These are phyloP conservation scores for Pantherophis guttatus DNA, from an alignment of 2,113 vertebrate genomes.

Conservation along the genomic window DNA sequence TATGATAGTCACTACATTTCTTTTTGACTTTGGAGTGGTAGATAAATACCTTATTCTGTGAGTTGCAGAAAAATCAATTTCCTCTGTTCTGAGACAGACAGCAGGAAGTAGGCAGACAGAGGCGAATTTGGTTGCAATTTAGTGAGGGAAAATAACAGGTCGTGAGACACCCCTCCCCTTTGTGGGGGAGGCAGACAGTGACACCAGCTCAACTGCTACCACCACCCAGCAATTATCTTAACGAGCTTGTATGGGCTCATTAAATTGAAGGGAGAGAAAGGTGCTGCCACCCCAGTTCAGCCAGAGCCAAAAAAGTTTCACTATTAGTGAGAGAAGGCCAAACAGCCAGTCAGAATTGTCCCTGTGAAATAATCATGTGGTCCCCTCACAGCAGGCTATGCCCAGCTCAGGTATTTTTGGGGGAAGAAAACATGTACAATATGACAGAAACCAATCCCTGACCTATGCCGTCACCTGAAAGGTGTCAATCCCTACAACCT, in stretches of 20 bases:
- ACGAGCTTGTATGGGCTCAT: background rate
- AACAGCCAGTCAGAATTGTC: background rate
- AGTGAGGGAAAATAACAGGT: background rate
- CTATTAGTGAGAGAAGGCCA: background rate
- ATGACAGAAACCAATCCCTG: background rate
- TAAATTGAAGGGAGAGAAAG: background rate
- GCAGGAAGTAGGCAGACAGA: background rate
- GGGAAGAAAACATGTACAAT: background rate
- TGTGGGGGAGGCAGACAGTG: background rate
- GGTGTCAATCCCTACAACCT: background rate
- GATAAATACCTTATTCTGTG: background rate
- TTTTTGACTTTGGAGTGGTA: background rate
- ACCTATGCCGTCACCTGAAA: background rate
- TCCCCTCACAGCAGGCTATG: background rate
- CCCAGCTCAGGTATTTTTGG: background rate
- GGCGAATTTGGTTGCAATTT: background rate
- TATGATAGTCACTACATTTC: background rate
- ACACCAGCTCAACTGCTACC: background rate
- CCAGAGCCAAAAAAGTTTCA: background rate
- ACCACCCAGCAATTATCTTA: conserved; percentile 29
- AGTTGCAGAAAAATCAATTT: background rate
- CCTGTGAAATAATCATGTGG: background rate
- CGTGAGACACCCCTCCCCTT: background rate
- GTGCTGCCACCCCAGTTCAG: background rate
- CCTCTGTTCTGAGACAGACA: background rate